Evolutionary conservation across 2,888 invertebrate species (phyloP).

Genomic region (Dione juno): DNA sequence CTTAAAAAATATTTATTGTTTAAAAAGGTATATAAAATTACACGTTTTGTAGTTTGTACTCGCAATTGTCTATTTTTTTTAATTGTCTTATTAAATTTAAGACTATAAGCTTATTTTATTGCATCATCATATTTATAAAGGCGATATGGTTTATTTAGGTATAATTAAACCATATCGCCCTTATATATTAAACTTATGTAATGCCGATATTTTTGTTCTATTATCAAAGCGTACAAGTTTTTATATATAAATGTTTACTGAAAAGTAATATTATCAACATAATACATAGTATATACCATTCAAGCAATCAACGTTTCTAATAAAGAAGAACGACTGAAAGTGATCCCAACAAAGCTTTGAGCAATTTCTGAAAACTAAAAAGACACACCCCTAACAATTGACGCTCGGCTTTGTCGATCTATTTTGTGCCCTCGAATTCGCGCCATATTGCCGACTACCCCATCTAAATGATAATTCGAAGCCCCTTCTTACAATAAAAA

Average conservation of each 20-base stretch:
- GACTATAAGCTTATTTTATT: too few species aligned
- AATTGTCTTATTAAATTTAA: background rate
- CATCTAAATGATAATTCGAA: slow-evolving; percentile 83
- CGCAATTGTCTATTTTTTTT: slow-evolving; percentile 6
- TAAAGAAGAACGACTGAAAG: slow-evolving; percentile 55
- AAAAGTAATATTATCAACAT: background rate
- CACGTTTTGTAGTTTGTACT: background rate
- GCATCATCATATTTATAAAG: too few species aligned
- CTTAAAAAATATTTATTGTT: background rate
- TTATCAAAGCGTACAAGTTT: too few species aligned
- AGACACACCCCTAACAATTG: slow-evolving; percentile 69
- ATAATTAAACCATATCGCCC: too few species aligned
- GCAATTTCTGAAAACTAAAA: slow-evolving; percentile 66
- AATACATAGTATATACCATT: background rate
- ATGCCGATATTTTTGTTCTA: too few species aligned
- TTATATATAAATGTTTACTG: background rate
- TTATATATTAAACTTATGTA: too few species aligned
- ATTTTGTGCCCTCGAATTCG: slow-evolving; percentile 68
- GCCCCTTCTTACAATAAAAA: slow-evolving; percentile 81
- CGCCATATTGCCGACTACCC: slow-evolving; percentile 78
- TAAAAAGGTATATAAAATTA: background rate
- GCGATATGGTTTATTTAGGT: too few species aligned
- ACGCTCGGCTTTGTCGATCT: slow-evolving; percentile 59
- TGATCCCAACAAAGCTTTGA: slow-evolving; percentile 49
- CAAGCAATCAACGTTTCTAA: slow-evolving; percentile 22